Base-by-base conservation (phyloP, 2,113 vertebrate genomes). In the Cichladusa arquata region DNA sequence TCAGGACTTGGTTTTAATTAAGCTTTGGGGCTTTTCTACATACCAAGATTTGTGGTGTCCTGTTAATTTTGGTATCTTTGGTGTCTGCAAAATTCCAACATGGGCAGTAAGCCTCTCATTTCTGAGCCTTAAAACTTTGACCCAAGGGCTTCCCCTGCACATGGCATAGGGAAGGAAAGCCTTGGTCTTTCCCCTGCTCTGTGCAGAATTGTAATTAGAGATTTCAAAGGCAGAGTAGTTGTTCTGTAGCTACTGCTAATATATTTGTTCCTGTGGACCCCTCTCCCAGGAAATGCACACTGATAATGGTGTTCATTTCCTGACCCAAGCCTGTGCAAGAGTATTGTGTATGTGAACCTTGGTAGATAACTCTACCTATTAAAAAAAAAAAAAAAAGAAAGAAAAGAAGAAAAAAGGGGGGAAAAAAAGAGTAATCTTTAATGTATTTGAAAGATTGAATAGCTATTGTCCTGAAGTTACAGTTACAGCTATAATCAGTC, bases 401-500 rank as follows among this genome's bases (percentile, higher is more conserved):
- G 2, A 25, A 0, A 9, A 8, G n/a, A 12, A 25, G 8, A 1
- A 5, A 45, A 2, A 7, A 6, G 24, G 2, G 7, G 1, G 1
- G 1, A 5, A n/a, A n/a, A 14, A 31, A 29, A 12, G 18, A 64
- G 15, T 36, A 23, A 31, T 80, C 26, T 90, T 88, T 88, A 31
- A 50, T 90, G 42, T 80, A 14, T 86, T 91, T 92, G 50, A 77
- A 87, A 90, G 67, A 62, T 23, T 93, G 87, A 96, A 92, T 96
- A 93, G 82, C 92, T 81, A 88, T 95, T 95, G 93, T 96, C 81
- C 94, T 72, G 65, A 69, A 85, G 69, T 94, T 90, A 38, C 66
- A 88, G 71, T 88, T 90, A 40, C 19, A 92, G 19, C 33, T 72
- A 26, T 64, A 82, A 79, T 87, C 91, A 87, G 89, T 94, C 95